These are phyloP conservation scores for Camponotus floridanus DNA, from an alignment of 1,140 invertebrate genomes.

Conservation along the genomic window DNA sequence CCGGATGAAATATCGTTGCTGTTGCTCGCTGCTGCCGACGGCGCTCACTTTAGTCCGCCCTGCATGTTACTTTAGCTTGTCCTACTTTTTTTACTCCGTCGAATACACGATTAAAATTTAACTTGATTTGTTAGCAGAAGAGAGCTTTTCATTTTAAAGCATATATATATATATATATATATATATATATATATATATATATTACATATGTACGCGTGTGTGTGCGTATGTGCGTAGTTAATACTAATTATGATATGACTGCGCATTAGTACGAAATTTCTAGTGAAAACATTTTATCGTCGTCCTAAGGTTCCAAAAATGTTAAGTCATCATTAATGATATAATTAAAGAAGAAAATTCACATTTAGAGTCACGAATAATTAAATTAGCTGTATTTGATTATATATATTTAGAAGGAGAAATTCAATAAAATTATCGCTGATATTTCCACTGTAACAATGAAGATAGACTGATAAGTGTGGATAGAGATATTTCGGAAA, in stretches of 20 bases:
- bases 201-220: no score
- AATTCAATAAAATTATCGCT: constrained; percentile 59
- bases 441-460: neutral
- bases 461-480: neutral
- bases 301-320: neutral
- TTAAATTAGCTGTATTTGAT: constrained; percentile 64
- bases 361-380: neutral
- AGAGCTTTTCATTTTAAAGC: neutral
- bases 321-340: constrained; percentile 48
- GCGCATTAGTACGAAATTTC: neutral
- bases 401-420: constrained; percentile 2
- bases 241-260: no score
- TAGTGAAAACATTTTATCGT: neutral
- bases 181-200: no score
- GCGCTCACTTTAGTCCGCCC: constrained; percentile 20
- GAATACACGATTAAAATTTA: constrained; percentile 49
- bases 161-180: no score
- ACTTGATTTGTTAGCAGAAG: constrained; percentile 8
- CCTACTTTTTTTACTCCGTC: constrained; percentile 34
- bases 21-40: constrained; percentile 3
- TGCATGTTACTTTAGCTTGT: constrained; percentile 26
- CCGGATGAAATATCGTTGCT: constrained; percentile 55
- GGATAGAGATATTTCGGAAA: neutral
- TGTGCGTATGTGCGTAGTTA: no score
- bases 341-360: neutral